A percentile compares a stretch with the other conserved stretches of the same genome.
Conservation (phyloP, 2,888 invertebrate species). For the Sminthurinus aureus region DNA sequence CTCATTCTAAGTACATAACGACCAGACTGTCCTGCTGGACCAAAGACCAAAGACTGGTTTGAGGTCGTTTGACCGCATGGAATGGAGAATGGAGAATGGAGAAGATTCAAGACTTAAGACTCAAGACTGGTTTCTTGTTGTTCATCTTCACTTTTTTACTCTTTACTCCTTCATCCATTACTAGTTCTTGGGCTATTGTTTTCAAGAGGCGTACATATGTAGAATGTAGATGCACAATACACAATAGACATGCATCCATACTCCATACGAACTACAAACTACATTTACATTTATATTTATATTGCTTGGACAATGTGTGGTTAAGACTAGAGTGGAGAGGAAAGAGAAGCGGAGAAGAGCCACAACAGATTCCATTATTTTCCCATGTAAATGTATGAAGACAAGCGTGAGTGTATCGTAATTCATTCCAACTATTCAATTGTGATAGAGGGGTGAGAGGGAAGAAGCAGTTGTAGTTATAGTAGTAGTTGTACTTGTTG, state of each 20-base stretch:
- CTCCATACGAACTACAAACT: no score
- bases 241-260: no score
- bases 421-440: conserved; percentile 37
- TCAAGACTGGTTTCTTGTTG: conserved; percentile 25
- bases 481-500: no score
- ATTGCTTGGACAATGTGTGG: conserved; percentile 21
- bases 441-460: conserved; percentile 16
- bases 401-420: conserved; percentile 37
- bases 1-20: conserved; percentile 7
- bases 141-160: neutral
- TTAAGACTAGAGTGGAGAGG: conserved; percentile 3
- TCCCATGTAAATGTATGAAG: conserved; percentile 30
- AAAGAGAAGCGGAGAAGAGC: neutral
- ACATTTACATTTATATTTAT: neutral
- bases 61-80: conserved; percentile 38
- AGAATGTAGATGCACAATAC: no score
- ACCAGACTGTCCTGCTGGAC: conserved; percentile 27
- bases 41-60: conserved; percentile 31
- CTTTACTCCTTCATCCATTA: no score
- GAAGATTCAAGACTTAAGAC: conserved; percentile 2
- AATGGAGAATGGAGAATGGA: neutral
- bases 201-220: no score
- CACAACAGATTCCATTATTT: conserved; percentile 34
- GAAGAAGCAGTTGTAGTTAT: neutral
- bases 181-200: no score